Conservation (phyloP, 2,797 vertebrate genomes). For the Cuniculus paca region DNA sequence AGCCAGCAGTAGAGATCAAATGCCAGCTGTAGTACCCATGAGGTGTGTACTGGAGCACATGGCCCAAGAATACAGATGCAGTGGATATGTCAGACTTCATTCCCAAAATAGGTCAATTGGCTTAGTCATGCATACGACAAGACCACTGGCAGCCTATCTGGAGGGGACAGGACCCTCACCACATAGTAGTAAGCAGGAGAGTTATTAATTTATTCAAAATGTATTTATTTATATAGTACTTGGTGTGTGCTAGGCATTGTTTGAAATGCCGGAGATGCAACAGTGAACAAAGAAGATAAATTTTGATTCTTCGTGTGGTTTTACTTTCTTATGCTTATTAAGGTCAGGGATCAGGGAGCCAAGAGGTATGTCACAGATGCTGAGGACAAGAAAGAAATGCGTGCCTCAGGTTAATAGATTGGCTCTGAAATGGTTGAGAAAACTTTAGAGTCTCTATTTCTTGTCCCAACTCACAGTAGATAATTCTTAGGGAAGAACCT, state of each 20-base stretch:
- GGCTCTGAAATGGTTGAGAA: background rate
- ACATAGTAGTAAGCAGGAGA: background rate
- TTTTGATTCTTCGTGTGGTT: background rate
- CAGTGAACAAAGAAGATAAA: background rate
- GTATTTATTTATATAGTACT: background rate
- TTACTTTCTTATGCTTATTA: background rate
- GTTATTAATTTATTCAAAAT: background rate
- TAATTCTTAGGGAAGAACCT: background rate
- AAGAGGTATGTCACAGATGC: background rate
- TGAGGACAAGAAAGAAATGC: background rate
- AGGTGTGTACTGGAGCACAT: background rate
- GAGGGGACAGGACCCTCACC: background rate
- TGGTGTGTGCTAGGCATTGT: background rate
- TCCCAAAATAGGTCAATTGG: background rate
- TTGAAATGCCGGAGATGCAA: background rate
- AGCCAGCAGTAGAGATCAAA: background rate
- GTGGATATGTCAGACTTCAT: background rate
- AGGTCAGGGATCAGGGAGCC: fast-evolving
- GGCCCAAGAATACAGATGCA: background rate
- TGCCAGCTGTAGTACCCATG: background rate
- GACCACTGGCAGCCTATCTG: background rate
- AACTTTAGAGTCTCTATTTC: background rate
- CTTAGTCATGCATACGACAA: background rate
- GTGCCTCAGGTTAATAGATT: background rate
- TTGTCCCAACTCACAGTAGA: conserved; percentile 1